A percentile compares a stretch with the other conserved stretches of the same genome.
These are phyloP conservation scores for Lomographa bimaculata DNA, from an alignment of 2,888 invertebrate genomes.

Conservation along the genomic window DNA sequence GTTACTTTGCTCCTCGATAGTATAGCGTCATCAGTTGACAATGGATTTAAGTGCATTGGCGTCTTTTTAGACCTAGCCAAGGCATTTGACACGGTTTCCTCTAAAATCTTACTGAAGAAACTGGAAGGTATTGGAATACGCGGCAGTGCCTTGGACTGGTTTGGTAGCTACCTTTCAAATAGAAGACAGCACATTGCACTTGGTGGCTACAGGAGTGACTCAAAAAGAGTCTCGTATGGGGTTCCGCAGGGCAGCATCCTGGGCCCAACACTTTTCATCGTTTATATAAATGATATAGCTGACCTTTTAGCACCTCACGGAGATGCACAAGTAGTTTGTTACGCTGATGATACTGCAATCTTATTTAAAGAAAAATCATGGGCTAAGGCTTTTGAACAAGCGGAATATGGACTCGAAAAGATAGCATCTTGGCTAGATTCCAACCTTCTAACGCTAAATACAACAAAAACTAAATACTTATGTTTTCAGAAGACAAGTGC, in stretches of 20 bases:
- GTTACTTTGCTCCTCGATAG: neutral
- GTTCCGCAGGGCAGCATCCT: no score
- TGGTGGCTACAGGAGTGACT: neutral
- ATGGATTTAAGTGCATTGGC: neutral
- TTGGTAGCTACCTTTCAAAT: slow-evolving; percentile 1
- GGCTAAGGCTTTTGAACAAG: neutral
- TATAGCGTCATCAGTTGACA: neutral
- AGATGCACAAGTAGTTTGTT: neutral
- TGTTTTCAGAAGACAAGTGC: neutral
- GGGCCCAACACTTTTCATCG: no score
- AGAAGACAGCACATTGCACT: neutral
- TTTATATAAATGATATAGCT: no score
- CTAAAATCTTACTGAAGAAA: neutral
- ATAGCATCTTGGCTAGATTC: neutral
- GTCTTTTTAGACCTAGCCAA: neutral
- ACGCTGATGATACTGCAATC: slow-evolving; percentile 4
- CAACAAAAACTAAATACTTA: neutral
- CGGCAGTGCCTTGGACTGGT: neutral
- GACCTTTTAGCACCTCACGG: neutral
- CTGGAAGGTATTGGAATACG: neutral
- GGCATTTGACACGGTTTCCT: no score
- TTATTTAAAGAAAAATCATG: neutral
- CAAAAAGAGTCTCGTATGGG: neutral
- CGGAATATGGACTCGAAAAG: neutral
- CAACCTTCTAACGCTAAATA: neutral